Evolutionary conservation across 2,113 vertebrate species (phyloP).

Genomic region (Oncorhynchus masou): DNA sequence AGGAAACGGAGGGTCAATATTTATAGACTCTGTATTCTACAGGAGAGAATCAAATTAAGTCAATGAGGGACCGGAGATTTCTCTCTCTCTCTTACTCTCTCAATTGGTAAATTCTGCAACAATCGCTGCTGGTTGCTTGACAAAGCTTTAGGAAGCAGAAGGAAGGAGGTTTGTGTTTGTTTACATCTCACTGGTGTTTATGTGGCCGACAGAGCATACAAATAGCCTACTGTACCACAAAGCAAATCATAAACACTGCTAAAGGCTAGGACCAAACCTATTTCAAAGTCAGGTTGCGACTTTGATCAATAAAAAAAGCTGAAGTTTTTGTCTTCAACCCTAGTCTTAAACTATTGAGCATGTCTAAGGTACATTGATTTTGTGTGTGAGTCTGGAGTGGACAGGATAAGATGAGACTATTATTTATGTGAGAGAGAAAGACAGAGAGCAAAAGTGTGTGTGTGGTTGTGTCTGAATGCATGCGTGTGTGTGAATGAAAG

Average conservation of each 20-base stretch:
- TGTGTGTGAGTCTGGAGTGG: slow-evolving; percentile 1
- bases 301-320: background rate
- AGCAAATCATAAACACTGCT: background rate
- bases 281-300: too few relatives aligned
- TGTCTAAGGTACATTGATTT: slow-evolving; percentile 39
- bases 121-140: slow-evolving; percentile 58
- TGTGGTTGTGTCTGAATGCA: slow-evolving; percentile 24
- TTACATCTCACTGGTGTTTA: slow-evolving; percentile 7
- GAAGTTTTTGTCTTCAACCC: background rate
- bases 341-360: background rate
- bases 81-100: slow-evolving; percentile 46
- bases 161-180: background rate
- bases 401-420: slow-evolving; percentile 37
- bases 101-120: slow-evolving; percentile 65
- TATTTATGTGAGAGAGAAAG: slow-evolving; percentile 57
- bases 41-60: slow-evolving; percentile 70
- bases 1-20: slow-evolving; percentile 75
- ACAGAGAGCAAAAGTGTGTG: slow-evolving; percentile 13
- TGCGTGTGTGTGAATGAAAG: slow-evolving; percentile 6
- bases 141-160: slow-evolving; percentile 23
- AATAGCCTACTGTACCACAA: too few relatives aligned
- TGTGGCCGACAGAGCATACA: background rate
- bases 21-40: slow-evolving; percentile 72
- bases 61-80: slow-evolving; percentile 64
- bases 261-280: background rate